These are phyloP conservation scores for Rousettus madagascariensis DNA, from an alignment of 2,797 vertebrate genomes.

Conservation along the genomic window DNA sequence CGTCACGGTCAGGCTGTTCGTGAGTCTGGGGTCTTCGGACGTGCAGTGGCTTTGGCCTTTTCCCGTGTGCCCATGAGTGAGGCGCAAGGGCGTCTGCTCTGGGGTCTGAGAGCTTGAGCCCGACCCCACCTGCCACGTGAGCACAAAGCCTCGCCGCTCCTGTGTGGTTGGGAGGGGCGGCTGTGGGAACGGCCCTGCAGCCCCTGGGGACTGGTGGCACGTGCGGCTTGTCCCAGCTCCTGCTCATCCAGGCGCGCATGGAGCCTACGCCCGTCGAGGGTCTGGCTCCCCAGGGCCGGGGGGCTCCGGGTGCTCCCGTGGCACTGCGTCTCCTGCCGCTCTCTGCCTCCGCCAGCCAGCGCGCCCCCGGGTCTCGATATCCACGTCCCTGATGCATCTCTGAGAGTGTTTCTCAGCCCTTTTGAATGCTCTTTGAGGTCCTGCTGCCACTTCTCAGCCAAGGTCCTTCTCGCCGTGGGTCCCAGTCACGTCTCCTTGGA, in stretches of 20 bases:
- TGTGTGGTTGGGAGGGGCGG: too few species aligned
- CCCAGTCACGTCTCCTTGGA: accelerated
- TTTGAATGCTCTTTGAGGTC: too few species aligned
- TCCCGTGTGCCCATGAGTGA: accelerated
- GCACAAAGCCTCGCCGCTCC: neutral
- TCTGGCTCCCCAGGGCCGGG: too few species aligned
- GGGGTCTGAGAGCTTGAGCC: neutral
- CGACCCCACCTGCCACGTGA: neutral
- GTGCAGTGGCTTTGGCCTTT: too few species aligned
- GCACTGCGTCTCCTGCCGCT: neutral
- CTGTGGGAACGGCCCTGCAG: too few species aligned
- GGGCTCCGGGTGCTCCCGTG: neutral
- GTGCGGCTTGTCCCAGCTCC: neutral
- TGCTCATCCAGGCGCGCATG: too few species aligned
- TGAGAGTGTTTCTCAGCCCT: neutral
- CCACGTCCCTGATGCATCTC: neutral
- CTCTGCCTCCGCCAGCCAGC: neutral
- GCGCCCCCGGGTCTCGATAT: neutral
- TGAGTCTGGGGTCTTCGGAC: accelerated
- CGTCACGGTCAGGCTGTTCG: accelerated
- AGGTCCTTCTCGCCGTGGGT: neutral
- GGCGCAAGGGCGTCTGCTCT: neutral
- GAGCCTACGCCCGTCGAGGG: too few species aligned
- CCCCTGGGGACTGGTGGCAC: too few species aligned
- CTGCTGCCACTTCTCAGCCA: accelerated